Conservation (phyloP, 2,888 invertebrate species). For the Himalopsyche tibetana region DNA sequence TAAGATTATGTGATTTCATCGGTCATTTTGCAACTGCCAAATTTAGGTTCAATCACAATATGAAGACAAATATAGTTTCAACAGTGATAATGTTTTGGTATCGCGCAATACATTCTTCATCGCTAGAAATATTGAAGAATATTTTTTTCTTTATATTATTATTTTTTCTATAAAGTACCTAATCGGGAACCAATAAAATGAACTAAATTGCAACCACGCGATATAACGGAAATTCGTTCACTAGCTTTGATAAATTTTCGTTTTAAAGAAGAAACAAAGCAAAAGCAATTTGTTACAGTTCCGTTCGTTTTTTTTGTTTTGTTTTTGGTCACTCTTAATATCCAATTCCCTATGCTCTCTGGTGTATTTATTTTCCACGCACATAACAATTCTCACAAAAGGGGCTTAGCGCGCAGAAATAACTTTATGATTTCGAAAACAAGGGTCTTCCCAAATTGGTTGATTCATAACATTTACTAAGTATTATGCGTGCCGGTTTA, state of each 20-base stretch:
- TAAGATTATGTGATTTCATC: too few species aligned
- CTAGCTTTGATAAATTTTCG: neutral
- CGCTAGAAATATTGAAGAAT: too few species aligned
- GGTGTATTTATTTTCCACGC: neutral
- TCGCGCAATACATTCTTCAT: too few species aligned
- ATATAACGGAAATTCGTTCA: neutral
- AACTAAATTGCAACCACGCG: neutral
- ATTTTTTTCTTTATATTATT: too few species aligned
- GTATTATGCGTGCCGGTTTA: neutral
- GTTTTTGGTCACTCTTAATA: slow-evolving; percentile 17
- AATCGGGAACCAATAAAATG: neutral
- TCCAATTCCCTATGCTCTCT: neutral
- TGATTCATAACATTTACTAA: neutral
- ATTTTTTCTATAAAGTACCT: neutral
- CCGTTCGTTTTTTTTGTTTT: neutral
- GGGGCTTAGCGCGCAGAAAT: neutral
- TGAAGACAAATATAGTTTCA: too few species aligned
- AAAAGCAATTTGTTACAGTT: slow-evolving; percentile 1
- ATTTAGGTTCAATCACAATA: too few species aligned
- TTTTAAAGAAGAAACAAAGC: slow-evolving; percentile 34
- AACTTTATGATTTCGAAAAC: slow-evolving; percentile 27
- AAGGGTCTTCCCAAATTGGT: slow-evolving; percentile 27
- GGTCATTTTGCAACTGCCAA: too few species aligned
- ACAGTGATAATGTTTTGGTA: too few species aligned
- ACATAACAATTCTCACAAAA: slow-evolving; percentile 12